Evolutionary conservation across 2,113 vertebrate species (phyloP), one percentile per base, ranked within the genome.

Genomic region (Lynx canadensis): DNA sequence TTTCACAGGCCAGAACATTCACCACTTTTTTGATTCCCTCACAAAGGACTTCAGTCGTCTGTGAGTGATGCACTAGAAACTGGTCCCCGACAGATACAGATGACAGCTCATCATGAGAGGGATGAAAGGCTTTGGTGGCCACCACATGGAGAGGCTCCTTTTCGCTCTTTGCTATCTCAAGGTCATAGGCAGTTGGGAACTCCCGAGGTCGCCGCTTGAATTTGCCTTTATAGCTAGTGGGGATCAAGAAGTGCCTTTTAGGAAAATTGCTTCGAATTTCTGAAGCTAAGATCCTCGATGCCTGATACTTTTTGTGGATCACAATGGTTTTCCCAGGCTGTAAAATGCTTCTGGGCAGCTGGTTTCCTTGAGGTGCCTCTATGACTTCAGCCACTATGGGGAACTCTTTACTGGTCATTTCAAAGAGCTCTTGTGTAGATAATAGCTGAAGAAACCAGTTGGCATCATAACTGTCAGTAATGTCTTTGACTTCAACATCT

Each of bases 401-500:
- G 96, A 99, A 99, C 81, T 99, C 98, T 88, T 98, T 98, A 65
- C 85, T 96, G 52, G 98, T 98, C 98, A 98, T 99, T 97, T 99
- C 98, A 95, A 98, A 99, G 68, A 99, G 88, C 31, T 99, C 99
- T 97, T 98, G 97, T 80, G 98, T 98, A 65, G 99, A 99, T 84
- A 99, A 93, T 1, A 99, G 98, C 94, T 99, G 99, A 97, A 99
- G 98, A 91, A 99, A 99, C 92, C 98, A 98, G 95, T 92, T 98
- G 55, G 89, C 90, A 96, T 99, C 99, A 2, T 97, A 99, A 86
- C 90, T 97, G 55, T 99, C 99, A 18, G 99, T 99, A 89, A 99
- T 96, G 79, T 99, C 99, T 97, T 99, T 98, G 71, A 99, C 99
- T 98, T 99, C 99, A 12, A 99, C 98, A 65, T 99, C 99, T 97